Evolutionary conservation across 2,113 vertebrate species (phyloP).

Genomic region (Osmerus eperlanus): DNA sequence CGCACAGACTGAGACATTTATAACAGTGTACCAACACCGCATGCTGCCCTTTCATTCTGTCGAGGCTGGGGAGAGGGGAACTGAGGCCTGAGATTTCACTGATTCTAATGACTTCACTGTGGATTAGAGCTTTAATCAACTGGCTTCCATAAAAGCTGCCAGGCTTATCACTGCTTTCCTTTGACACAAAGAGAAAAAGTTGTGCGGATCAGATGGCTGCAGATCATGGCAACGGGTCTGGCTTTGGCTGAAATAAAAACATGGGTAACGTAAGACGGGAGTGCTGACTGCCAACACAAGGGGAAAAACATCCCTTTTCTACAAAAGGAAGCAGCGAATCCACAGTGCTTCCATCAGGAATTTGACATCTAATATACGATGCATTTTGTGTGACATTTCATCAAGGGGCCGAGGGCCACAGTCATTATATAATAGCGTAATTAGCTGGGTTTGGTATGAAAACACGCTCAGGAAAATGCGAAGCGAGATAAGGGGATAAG

Average conservation of each 20-base stretch:
- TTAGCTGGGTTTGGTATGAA: slow-evolving; percentile 48
- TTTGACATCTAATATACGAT: slow-evolving; percentile 19
- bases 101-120: slow-evolving; percentile 5
- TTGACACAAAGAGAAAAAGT: slow-evolving; percentile 12
- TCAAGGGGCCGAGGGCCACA: slow-evolving; percentile 23
- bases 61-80: not conserved
- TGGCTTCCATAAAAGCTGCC: slow-evolving; percentile 22
- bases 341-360: slow-evolving; percentile 22
- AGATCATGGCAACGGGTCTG: slow-evolving; percentile 32
- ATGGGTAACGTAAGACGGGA: slow-evolving; percentile 21
- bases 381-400: slow-evolving; percentile 29
- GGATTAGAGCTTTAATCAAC: slow-evolving; percentile 25
- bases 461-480: slow-evolving; percentile 45
- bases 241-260: slow-evolving; percentile 33
- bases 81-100: slow-evolving; percentile 4
- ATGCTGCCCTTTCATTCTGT: not conserved
- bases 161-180: slow-evolving; percentile 15
- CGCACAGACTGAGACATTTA: not conserved
- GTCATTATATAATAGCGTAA: slow-evolving; percentile 45
- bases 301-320: slow-evolving; percentile 13
- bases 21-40: not conserved
- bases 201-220: slow-evolving; percentile 5
- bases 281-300: slow-evolving; percentile 17
- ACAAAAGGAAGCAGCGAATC: not conserved
- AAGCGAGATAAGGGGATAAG: slow-evolving; percentile 28